Conservation (phyloP, 2,888 invertebrate genomes). For the Rutpela maculata region DNA sequence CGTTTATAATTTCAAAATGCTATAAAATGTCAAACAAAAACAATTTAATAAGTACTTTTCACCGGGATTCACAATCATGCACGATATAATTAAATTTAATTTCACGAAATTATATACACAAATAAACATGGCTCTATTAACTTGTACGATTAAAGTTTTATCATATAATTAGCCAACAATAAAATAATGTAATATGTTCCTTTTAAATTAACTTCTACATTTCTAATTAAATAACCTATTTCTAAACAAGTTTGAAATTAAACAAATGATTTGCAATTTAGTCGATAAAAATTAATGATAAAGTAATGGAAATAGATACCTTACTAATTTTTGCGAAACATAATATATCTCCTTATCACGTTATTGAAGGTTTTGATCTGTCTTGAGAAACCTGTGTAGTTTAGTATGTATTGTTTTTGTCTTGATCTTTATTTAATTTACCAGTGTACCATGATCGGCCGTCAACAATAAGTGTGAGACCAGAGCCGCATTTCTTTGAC, state of each 20-base stretch:
- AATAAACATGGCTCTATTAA: slow-evolving; percentile 20
- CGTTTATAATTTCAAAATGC: slow-evolving; percentile 12
- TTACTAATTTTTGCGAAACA: too few species aligned
- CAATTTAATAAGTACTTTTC: slow-evolving; percentile 35
- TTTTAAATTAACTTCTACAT: slow-evolving; percentile 13
- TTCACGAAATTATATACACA: slow-evolving; percentile 20
- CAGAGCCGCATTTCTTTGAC: too few species aligned
- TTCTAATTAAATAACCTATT: neutral
- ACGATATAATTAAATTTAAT: slow-evolving; percentile 27
- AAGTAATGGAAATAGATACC: too few species aligned
- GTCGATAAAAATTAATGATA: too few species aligned
- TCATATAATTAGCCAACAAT: slow-evolving; percentile 21
- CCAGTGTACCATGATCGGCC: too few species aligned
- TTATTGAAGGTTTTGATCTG: too few species aligned
- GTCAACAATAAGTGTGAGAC: too few species aligned
- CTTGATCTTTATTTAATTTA: too few species aligned
- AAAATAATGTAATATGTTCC: slow-evolving; percentile 8
- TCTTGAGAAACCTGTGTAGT: too few species aligned
- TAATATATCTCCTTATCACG: too few species aligned
- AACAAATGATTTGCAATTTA: too few species aligned
- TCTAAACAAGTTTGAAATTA: neutral
- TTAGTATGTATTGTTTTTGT: too few species aligned
- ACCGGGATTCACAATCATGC: slow-evolving; percentile 10
- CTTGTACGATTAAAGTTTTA: slow-evolving; percentile 29
- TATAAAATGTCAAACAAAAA: slow-evolving; percentile 35